These are phyloP conservation scores for Andrena camellia DNA, from an alignment of 2,888 invertebrate species.

Conservation along the genomic window DNA sequence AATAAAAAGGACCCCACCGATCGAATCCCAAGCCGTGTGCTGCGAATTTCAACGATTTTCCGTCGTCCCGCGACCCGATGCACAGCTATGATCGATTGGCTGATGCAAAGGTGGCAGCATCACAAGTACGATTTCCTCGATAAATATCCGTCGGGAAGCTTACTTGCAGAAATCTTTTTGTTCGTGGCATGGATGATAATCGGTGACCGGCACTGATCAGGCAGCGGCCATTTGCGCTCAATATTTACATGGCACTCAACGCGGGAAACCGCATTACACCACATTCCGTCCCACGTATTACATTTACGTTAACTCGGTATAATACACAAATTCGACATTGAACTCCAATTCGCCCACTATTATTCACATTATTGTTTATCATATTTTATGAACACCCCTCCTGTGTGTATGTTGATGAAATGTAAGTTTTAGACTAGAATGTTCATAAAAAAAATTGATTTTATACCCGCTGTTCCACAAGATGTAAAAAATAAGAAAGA, in stretches of 20 bases:
- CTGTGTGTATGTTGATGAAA: no score
- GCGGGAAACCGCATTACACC: conserved; percentile 74
- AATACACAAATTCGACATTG: background rate
- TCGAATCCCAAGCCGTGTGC: background rate
- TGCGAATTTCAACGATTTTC: conserved; percentile 48
- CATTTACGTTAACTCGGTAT: background rate
- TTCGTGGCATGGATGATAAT: conserved; percentile 58
- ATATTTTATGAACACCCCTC: background rate
- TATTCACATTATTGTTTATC: background rate
- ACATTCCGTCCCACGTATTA: background rate
- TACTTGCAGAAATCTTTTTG: conserved; percentile 73
- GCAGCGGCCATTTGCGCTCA: conserved; percentile 77
- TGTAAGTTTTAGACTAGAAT: no score
- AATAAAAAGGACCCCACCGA: background rate
- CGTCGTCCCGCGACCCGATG: conserved; percentile 38
- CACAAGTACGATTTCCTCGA: conserved; percentile 25
- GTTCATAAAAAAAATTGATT: no score
- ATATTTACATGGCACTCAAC: conserved; percentile 76
- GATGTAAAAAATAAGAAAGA: no score
- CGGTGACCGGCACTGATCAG: conserved; percentile 67
- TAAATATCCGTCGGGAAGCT: conserved; percentile 32
- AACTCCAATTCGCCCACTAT: background rate
- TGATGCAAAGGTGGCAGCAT: conserved; percentile 51
- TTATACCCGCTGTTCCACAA: no score
- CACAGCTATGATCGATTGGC: conserved; percentile 54